phyloP scores from a whole-genome alignment of 2,113 vertebrate genomes.

The Anguilla rostrata region DNA sequence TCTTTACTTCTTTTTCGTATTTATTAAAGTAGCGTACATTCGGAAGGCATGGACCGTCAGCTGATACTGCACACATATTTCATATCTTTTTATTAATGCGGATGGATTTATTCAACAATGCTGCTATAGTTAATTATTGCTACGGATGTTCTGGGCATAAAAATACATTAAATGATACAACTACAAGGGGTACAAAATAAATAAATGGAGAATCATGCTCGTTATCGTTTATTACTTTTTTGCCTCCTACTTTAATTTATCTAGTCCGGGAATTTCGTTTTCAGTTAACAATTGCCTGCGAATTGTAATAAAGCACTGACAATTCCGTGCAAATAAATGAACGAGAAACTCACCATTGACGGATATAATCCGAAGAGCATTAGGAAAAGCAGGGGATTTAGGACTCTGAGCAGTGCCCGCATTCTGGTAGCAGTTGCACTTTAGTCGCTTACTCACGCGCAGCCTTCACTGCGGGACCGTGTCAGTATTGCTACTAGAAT shows the following conservation, averaged over 20 bases:
- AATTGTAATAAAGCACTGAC: neutral
- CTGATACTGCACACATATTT: neutral
- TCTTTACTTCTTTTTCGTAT: neutral
- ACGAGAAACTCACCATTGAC: conserved; percentile 80
- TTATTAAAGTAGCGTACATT: neutral
- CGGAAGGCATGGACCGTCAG: neutral
- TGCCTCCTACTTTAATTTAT: neutral
- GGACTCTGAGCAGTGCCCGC: conserved; percentile 75
- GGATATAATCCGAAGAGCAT: conserved; percentile 81
- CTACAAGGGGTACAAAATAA: neutral
- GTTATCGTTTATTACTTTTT: neutral
- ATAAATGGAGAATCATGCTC: neutral
- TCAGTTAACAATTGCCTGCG: neutral
- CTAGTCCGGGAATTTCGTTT: neutral
- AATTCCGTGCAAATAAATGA: neutral
- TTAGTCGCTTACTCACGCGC: conserved; percentile 52
- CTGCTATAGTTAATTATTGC: neutral
- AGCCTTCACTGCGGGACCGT: conserved; percentile 45
- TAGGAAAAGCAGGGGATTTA: conserved; percentile 78
- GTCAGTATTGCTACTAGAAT: conserved; percentile 26
- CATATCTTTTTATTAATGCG: neutral
- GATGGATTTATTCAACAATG: neutral
- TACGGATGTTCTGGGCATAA: neutral
- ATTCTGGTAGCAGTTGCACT: conserved; percentile 75
- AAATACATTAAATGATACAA: neutral